These are phyloP conservation scores for Champsocephalus esox DNA, from an alignment of 2,797 vertebrate species.

Conservation along the genomic window DNA sequence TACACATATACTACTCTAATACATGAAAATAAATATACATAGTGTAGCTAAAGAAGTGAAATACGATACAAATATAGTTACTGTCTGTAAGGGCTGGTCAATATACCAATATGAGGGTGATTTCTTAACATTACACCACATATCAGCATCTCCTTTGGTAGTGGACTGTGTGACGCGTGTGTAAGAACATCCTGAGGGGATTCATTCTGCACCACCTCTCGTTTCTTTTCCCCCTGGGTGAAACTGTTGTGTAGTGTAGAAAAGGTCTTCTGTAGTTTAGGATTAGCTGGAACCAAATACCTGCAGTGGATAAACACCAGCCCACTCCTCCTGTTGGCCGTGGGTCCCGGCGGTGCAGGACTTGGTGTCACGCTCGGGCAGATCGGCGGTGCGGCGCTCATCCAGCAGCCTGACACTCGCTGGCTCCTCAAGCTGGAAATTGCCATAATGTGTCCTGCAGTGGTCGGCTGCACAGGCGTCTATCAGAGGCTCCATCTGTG, in stretches of 20 bases:
- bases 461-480: constrained; percentile 65
- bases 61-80: too few relatives aligned
- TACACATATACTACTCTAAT: too few relatives aligned
- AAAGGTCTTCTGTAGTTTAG: constrained; percentile 28
- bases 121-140: too few relatives aligned
- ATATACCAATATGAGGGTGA: too few relatives aligned
- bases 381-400: constrained; percentile 10
- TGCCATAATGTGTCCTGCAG: constrained; percentile 68
- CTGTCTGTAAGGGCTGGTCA: too few relatives aligned
- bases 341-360: constrained; percentile 34
- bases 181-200: constrained; percentile 8
- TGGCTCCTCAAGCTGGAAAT: constrained; percentile 66
- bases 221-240: neutral
- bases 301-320: neutral
- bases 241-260: neutral
- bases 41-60: too few relatives aligned
- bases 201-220: neutral
- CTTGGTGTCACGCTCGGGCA: constrained; percentile 39
- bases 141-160: too few relatives aligned
- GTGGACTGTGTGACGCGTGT: neutral
- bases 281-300: constrained; percentile 42
- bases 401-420: constrained; percentile 47
- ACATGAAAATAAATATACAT: too few relatives aligned
- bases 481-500: constrained; percentile 63
- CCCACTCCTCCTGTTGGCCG: constrained; percentile 4